A percentile compares a stretch with the other conserved stretches of the same genome.
These are phyloP conservation scores for Catocala fraxini DNA, from an alignment of 2,888 invertebrate genomes.

Conservation along the genomic window DNA sequence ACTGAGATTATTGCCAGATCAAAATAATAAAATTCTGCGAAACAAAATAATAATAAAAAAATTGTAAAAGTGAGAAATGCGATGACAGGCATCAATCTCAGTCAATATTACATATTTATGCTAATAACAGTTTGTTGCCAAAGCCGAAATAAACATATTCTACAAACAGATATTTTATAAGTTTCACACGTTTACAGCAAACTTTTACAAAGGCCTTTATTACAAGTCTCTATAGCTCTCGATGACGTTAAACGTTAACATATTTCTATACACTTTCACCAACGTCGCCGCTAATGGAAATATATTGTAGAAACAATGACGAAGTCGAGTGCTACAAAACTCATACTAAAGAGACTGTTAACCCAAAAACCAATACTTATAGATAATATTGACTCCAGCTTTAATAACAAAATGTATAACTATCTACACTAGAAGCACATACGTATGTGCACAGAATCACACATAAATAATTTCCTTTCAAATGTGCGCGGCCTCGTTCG, in stretches of 20 bases:
- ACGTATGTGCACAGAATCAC: slow-evolving; percentile 78
- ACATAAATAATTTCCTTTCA: slow-evolving; percentile 85
- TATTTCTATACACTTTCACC: no score
- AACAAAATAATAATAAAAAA: slow-evolving; percentile 45
- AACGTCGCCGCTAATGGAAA: no score
- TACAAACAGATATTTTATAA: slow-evolving; percentile 1
- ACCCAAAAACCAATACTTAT: no score
- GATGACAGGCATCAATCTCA: slow-evolving; percentile 58
- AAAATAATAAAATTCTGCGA: slow-evolving; percentile 47
- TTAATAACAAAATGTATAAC: slow-evolving; percentile 55
- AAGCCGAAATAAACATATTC: slow-evolving; percentile 31
- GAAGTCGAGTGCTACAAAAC: no score
- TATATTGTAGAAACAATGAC: no score
- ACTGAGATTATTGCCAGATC: slow-evolving; percentile 71
- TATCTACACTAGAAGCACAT: slow-evolving; percentile 76
- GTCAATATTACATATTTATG: slow-evolving; percentile 53
- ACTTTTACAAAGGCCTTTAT: neutral
- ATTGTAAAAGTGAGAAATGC: slow-evolving; percentile 41
- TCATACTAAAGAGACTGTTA: no score
- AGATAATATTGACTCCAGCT: slow-evolving; percentile 41
- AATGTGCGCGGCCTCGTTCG: slow-evolving; percentile 54
- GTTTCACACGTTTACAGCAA: neutral
- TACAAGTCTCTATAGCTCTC: no score
- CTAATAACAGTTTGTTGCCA: slow-evolving; percentile 47
- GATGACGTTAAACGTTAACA: no score